Evolutionary conservation across 2,113 vertebrate species (phyloP).

Genomic region (Mastomys coucha): DNA sequence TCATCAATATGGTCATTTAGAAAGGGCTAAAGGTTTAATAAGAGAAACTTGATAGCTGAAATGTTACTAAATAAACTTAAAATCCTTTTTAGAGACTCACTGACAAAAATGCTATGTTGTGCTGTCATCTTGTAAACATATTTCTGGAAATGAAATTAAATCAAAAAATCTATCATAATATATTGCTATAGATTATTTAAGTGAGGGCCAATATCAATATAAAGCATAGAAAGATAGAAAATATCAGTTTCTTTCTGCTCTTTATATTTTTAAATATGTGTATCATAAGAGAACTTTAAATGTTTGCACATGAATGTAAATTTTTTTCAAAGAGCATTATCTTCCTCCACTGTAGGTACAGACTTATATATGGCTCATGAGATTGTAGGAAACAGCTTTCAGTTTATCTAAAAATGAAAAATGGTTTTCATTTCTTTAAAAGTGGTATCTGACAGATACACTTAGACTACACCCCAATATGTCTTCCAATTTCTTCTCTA

Average conservation of each 20-base stretch:
- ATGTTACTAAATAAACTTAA: slow-evolving; percentile 15
- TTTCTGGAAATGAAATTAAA: slow-evolving; percentile 23
- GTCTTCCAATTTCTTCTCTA: slow-evolving; percentile 10
- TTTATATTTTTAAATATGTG: slow-evolving; percentile 12
- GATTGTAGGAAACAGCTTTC: slow-evolving; percentile 19
- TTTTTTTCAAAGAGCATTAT: not conserved
- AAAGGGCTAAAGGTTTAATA: not conserved
- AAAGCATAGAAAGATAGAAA: not conserved
- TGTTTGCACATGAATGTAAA: not conserved
- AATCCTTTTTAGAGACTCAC: not conserved
- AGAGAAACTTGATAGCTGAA: not conserved
- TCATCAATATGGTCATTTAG: not conserved
- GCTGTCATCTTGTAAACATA: slow-evolving; percentile 32
- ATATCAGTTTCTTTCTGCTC: not conserved
- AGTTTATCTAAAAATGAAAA: slow-evolving; percentile 6
- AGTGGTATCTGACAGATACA: not conserved
- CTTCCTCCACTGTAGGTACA: not conserved
- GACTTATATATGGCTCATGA: slow-evolving; percentile 28
- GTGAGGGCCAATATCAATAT: not conserved
- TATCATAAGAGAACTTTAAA: slow-evolving; percentile 28
- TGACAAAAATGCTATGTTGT: not conserved
- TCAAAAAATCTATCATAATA: not conserved
- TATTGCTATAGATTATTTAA: slow-evolving; percentile 38
- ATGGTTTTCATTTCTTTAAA: slow-evolving; percentile 59
- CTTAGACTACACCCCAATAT: not conserved